These are phyloP conservation scores for Vidua chalybeata DNA, from an alignment of 2,113 vertebrate species.

Conservation along the genomic window DNA sequence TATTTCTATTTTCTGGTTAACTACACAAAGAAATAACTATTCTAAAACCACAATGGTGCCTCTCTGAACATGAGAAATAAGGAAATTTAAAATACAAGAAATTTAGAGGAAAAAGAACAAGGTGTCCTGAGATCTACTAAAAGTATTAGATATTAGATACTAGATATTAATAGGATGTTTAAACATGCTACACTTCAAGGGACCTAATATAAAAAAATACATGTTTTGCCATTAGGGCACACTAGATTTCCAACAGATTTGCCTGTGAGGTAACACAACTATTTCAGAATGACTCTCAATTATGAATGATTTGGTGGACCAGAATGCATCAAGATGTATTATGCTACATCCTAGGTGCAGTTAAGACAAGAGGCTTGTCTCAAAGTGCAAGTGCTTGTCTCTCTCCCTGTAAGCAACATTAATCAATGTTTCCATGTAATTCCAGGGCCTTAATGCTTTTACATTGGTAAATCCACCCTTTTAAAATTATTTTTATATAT, in stretches of 20 bases:
- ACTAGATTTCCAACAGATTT: not conserved
- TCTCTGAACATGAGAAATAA: not conserved
- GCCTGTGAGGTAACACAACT: not conserved
- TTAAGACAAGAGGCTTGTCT: not conserved
- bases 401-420: not conserved
- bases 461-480: not conserved
- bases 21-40: not conserved
- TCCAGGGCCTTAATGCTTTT: not conserved
- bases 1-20: not conserved
- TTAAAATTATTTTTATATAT: not conserved
- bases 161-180: not conserved
- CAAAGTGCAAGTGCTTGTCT: rapidly evolving
- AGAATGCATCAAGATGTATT: not conserved
- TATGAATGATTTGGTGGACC: not conserved
- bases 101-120: not conserved
- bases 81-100: not conserved
- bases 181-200: not conserved
- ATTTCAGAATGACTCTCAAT: not conserved
- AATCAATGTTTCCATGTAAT: not conserved
- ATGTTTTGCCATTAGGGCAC: not conserved
- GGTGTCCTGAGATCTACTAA: not conserved
- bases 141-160: too few relatives aligned
- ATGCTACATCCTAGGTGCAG: not conserved
- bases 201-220: not conserved
- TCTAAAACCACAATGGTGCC: not conserved